Evolutionary conservation across 2,888 invertebrate genomes (phyloP).

Genomic region (Oxystoma pomonae): DNA sequence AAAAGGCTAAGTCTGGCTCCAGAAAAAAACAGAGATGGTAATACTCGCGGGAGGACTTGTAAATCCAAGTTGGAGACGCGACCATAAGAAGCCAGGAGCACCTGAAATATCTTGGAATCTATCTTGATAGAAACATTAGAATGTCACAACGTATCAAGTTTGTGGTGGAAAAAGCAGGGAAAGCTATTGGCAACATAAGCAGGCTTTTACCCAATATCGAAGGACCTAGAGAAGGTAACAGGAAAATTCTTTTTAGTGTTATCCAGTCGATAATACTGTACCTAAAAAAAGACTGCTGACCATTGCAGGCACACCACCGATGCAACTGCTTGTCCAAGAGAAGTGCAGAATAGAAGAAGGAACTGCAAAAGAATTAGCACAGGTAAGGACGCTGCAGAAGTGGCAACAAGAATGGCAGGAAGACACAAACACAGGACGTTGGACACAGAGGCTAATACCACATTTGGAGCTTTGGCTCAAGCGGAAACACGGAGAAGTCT

Average conservation of each 20-base stretch:
- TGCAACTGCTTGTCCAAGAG: not conserved
- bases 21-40: conserved; percentile 18
- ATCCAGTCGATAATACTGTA: too few species aligned
- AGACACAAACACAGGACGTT: not conserved
- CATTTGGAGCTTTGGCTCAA: not conserved
- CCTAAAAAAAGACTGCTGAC: conserved; percentile 14
- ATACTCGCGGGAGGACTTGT: conserved; percentile 10
- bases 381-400: not conserved
- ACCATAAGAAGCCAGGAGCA: not conserved
- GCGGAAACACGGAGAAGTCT: conserved; percentile 3
- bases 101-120: conserved; percentile 14
- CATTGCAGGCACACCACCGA: not conserved
- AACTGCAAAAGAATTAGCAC: not conserved
- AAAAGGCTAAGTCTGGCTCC: conserved; percentile 10
- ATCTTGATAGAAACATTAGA: not conserved
- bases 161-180: conserved; percentile 8
- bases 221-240: conserved; percentile 5
- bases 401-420: conserved; percentile 10
- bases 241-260: not conserved
- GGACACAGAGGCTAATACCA: conserved; percentile 10
- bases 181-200: not conserved
- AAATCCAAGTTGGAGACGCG: conserved; percentile 1
- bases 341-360: not conserved
- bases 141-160: conserved; percentile 2
- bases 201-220: conserved; percentile 6